Percentiles rank a stretch among this genome's conserved stretches.
Conservation (phyloP, 2,888 invertebrate genomes). For the Hydropsyche betteni region DNA sequence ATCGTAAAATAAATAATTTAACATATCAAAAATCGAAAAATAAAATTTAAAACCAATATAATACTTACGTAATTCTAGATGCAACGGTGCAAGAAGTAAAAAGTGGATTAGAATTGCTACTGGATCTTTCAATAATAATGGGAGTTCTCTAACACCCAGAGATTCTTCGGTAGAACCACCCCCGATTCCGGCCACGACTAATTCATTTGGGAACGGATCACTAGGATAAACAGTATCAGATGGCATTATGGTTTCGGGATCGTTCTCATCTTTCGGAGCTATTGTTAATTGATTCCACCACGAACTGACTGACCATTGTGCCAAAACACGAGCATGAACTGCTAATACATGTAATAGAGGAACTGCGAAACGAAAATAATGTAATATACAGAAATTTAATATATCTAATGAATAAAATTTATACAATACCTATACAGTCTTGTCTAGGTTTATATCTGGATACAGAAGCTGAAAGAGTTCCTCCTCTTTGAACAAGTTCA, state of each 20-base stretch:
- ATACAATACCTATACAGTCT: constrained; percentile 75
- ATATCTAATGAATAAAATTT: not conserved
- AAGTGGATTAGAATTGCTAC: constrained; percentile 87
- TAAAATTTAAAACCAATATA: not conserved
- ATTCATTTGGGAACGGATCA: constrained; percentile 3
- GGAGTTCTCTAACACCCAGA: constrained; percentile 69
- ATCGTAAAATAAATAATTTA: constrained; percentile 48
- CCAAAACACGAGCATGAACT: constrained; percentile 80
- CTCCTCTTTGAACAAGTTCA: constrained; percentile 90
- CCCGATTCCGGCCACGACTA: constrained; percentile 27
- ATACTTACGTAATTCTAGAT: constrained; percentile 84
- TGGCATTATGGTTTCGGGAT: not conserved
- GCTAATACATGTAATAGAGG: constrained; percentile 89
- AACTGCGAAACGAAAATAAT: constrained; percentile 67
- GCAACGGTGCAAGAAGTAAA: constrained; percentile 83
- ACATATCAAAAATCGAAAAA: not conserved
- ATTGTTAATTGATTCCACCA: constrained; percentile 55
- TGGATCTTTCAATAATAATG: constrained; percentile 87
- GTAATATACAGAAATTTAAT: not conserved
- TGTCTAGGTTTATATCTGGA: constrained; percentile 78
- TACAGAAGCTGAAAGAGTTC: constrained; percentile 71
- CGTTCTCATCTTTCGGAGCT: not conserved
- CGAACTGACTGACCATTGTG: constrained; percentile 58
- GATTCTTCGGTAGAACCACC: constrained; percentile 19
- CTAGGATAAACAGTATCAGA: not conserved